These are phyloP conservation scores for Xestia ashworthii DNA, from an alignment of 2,888 invertebrate genomes.

Conservation along the genomic window DNA sequence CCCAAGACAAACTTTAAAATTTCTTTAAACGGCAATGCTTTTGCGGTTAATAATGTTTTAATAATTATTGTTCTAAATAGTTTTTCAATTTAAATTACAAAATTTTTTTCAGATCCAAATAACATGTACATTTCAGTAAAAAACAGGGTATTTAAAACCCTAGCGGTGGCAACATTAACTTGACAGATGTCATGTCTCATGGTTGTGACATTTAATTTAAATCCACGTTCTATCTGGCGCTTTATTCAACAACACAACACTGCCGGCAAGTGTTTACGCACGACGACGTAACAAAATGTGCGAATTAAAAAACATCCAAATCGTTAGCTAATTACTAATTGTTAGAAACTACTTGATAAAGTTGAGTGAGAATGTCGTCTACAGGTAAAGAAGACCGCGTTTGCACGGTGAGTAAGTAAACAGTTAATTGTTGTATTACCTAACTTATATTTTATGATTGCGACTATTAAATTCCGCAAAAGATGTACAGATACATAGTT, in stretches of 20 bases:
- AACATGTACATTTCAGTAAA: neutral
- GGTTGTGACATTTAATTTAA: neutral
- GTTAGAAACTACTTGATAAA: too few species aligned
- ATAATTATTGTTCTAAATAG: neutral
- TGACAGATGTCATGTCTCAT: constrained; percentile 24
- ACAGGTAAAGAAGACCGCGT: constrained; percentile 25
- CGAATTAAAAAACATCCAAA: constrained; percentile 3
- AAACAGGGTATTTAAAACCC: constrained; percentile 18
- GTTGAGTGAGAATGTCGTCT: constrained; percentile 31
- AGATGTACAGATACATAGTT: neutral
- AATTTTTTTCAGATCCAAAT: neutral
- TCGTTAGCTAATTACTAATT: neutral
- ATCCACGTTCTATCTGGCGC: neutral
- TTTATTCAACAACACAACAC: constrained; percentile 1
- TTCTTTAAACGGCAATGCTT: neutral
- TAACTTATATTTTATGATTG: constrained; percentile 9
- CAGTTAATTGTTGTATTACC: neutral
- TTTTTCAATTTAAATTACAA: neutral
- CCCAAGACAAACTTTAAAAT: neutral
- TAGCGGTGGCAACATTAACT: neutral
- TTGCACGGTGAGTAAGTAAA: constrained; percentile 40
- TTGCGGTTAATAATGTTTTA: neutral
- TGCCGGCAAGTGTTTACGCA: constrained; percentile 11
- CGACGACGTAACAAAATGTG: constrained; percentile 1
- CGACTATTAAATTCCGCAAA: constrained; percentile 1